Conservation (phyloP, 2,888 invertebrate genomes). For the Abrostola tripartita region DNA sequence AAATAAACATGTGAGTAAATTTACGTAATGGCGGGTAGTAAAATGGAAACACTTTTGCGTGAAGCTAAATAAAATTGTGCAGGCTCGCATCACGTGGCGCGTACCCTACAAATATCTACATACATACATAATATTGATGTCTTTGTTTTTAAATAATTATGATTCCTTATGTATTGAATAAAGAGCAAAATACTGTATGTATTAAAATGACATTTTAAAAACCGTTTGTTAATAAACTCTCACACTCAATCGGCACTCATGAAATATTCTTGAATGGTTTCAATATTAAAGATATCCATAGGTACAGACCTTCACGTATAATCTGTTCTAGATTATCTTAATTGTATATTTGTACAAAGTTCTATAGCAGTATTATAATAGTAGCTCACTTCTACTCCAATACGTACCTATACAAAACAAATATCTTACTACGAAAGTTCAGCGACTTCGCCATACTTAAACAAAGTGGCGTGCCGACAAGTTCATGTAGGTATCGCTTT, state of each 20-base stretch:
- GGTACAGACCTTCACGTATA: too few species aligned
- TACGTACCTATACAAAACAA: constrained; percentile 8
- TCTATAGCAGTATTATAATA: not conserved
- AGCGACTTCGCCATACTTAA: constrained; percentile 24
- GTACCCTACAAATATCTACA: constrained; percentile 23
- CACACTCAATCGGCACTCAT: too few species aligned
- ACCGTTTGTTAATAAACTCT: too few species aligned
- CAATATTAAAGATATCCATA: too few species aligned
- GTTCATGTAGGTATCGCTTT: constrained; percentile 39
- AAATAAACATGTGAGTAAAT: constrained; percentile 88
- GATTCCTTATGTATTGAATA: too few species aligned
- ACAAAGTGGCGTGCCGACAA: constrained; percentile 22
- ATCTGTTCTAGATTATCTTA: too few species aligned
- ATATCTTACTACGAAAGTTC: constrained; percentile 21
- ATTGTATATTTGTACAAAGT: too few species aligned
- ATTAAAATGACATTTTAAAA: too few species aligned
- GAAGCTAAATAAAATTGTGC: constrained; percentile 55
- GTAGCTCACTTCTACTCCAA: not conserved
- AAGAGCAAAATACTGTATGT: not conserved
- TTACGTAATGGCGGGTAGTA: constrained; percentile 83
- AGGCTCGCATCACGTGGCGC: constrained; percentile 26
- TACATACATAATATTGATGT: not conserved
- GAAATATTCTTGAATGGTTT: too few species aligned
- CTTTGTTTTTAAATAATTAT: not conserved
- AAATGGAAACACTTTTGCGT: constrained; percentile 68